Base-by-base conservation (phyloP, 1,140 invertebrate genomes). In the Hypsibius dujardini region DNA sequence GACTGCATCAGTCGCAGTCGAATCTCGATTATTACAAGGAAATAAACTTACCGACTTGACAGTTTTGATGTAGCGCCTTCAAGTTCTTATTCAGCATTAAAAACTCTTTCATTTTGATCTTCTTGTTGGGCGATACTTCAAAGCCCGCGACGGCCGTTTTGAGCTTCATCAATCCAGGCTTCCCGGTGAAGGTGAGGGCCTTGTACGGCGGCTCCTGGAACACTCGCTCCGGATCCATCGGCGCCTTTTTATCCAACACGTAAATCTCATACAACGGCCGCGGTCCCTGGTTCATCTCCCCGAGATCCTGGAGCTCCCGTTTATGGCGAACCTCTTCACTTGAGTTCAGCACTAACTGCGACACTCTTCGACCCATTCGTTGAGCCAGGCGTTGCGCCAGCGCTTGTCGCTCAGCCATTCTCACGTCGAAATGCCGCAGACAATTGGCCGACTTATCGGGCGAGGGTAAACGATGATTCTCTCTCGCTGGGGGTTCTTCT, bases 241-340 rank as follows among this genome's bases (percentile, higher is more conserved):
- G 7, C 7, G 7, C 50, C 50, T 56, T 56, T 7, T 56, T 56
- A n/a, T 56, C 50, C 7, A n/a, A 7, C 50, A 7, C 50, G n/a
- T 56, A 56, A 56, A 56, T 56, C 50, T 56, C 7, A n/a, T 56
- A 56, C 50, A 56, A 56, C n/a, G 50, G 50, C n/a, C 50, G 50
- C 7, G 50, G 50, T 7, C 50, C 50, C n/a, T 56, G 50, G 50
- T 56, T 56, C 50, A 56, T 7, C 7, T n/a, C 7, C 7, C 7
- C 50, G n/a, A 56, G 50, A 7, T 56, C 50, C 50, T 56, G 7
- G 7, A 56, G 7, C 50, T 56, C 50, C 7, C 50, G 50, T 7
- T 56, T n/a, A n/a, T 56, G 50, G 7, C 50, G 7, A n/a, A 56
- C 50, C n/a, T 7, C 7, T n/a, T 56, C 50, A n/a, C n/a, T 56